These are phyloP conservation scores for Drosophila jambulina DNA, from an alignment of 1,140 invertebrate genomes.

Conservation along the genomic window DNA sequence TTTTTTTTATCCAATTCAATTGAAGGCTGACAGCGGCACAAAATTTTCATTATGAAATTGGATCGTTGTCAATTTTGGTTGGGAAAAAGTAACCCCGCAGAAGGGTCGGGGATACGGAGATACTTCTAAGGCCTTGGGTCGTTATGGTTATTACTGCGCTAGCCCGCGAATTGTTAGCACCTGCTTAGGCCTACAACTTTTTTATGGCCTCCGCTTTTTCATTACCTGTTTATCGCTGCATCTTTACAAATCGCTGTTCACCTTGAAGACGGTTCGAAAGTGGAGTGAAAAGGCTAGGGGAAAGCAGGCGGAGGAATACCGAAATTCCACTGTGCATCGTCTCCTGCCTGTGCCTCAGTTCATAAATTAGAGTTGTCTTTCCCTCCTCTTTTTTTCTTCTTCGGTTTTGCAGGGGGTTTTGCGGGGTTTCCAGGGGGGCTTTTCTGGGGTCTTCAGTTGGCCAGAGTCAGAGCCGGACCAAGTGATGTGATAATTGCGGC, in stretches of 20 bases:
- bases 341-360: constrained; percentile 53
- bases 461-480: constrained; percentile 4
- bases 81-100: background rate
- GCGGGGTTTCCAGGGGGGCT: background rate
- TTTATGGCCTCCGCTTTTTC: constrained; percentile 30
- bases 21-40: constrained; percentile 77
- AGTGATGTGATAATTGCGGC: constrained; percentile 83
- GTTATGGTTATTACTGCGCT: constrained; percentile 54
- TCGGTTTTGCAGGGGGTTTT: background rate
- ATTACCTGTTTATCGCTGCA: constrained; percentile 62
- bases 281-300: constrained; percentile 62
- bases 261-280: constrained; percentile 56
- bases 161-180: constrained; percentile 58
- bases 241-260: constrained; percentile 70
- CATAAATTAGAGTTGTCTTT: constrained; percentile 76
- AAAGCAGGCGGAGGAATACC: constrained; percentile 38
- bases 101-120: constrained; percentile 6
- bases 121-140: constrained; percentile 18
- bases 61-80: constrained; percentile 74
- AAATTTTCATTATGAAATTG: constrained; percentile 83
- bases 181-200: constrained; percentile 65
- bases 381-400: constrained; percentile 14
- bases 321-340: constrained; percentile 37
- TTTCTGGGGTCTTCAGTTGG: constrained; percentile 30
- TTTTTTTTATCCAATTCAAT: constrained; percentile 74